A percentile compares a stretch with the other conserved stretches of the same genome.
Evolutionary conservation across 2,113 vertebrate species (phyloP).

Genomic region (Ciconia maguari): DNA sequence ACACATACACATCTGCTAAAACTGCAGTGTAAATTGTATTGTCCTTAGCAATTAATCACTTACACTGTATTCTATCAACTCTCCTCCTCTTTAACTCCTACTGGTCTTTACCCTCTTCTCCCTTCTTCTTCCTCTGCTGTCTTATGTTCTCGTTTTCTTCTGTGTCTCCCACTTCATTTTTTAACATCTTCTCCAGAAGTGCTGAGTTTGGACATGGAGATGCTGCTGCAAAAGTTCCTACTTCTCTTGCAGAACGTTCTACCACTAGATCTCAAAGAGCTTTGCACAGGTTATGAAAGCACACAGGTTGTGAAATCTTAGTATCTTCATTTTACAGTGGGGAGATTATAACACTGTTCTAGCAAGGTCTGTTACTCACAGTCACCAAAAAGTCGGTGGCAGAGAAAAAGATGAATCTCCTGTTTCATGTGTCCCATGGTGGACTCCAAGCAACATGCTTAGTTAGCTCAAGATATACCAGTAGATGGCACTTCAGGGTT

Average conservation of each 20-base stretch:
- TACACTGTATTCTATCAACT: not conserved
- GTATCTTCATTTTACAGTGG: not conserved
- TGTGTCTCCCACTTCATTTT: not conserved
- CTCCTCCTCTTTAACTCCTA: conserved; percentile 17
- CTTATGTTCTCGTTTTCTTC: not conserved
- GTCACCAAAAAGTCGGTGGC: not conserved
- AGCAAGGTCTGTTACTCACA: not conserved
- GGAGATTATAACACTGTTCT: not conserved
- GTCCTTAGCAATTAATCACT: conserved; percentile 32
- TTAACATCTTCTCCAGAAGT: not conserved
- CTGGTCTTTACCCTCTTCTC: not conserved
- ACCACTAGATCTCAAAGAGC: not conserved
- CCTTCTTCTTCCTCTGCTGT: not conserved
- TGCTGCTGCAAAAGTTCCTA: not conserved
- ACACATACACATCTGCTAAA: conserved; percentile 17
- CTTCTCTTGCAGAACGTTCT: not conserved
- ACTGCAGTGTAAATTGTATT: conserved; percentile 10
- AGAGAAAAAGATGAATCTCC: not conserved
- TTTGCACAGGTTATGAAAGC: not conserved
- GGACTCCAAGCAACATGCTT: not conserved
- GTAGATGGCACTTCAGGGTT: conserved; percentile 33
- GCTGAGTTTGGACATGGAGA: not conserved
- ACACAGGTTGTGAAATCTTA: not conserved
- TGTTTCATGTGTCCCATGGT: not conserved
- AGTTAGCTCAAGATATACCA: not conserved